phyloP scores from a whole-genome alignment of 2,797 vertebrate genomes.

The Rhincodon typus region DNA sequence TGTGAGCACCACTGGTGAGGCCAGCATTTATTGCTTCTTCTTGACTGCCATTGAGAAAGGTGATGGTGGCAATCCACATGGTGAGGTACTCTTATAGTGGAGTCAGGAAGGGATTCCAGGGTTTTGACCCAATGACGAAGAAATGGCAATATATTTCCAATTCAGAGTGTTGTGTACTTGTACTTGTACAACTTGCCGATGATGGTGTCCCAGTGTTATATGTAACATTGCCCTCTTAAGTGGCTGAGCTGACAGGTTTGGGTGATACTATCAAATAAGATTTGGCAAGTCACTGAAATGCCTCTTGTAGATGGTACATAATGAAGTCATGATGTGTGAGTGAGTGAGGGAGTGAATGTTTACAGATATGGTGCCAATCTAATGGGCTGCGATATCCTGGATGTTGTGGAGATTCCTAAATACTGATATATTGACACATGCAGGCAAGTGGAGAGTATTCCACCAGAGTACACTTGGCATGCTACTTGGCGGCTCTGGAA shows the following conservation, averaged over 20 bases:
- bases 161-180: neutral
- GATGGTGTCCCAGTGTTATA: neutral
- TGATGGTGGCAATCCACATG: neutral
- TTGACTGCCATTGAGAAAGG: neutral
- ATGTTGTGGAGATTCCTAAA: too few relatives aligned
- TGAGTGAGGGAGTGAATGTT: neutral
- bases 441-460: too few relatives aligned
- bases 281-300: neutral
- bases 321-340: neutral
- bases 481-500: too few relatives aligned
- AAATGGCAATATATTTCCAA: neutral
- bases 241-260: neutral
- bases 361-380: neutral
- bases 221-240: neutral
- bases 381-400: neutral
- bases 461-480: too few relatives aligned
- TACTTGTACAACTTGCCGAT: neutral
- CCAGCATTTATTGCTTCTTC: neutral
- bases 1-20: neutral
- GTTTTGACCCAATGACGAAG: neutral
- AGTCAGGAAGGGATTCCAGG: neutral
- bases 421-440: too few relatives aligned
- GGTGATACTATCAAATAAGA: neutral
- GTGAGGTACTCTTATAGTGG: too few relatives aligned
- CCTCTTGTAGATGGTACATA: neutral